A percentile compares a stretch with the other conserved stretches of the same genome.
phyloP scores from a whole-genome alignment of 2,797 vertebrate genomes.

The Microctenopoma lineatum region DNA sequence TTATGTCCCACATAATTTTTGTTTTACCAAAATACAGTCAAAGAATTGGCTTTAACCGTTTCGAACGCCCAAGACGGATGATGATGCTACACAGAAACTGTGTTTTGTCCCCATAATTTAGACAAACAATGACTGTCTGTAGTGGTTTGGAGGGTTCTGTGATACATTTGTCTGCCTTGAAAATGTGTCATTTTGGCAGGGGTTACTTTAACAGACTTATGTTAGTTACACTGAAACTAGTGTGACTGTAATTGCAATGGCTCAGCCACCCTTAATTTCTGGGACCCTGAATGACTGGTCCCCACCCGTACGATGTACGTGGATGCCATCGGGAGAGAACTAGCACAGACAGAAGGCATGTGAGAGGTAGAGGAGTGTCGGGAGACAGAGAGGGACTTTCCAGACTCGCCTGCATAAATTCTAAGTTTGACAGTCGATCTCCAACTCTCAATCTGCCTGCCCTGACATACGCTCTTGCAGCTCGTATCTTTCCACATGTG shows the following conservation, averaged over 20 bases:
- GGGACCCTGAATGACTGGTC: constrained; percentile 11
- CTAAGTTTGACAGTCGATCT: constrained; percentile 72
- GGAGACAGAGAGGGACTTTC: constrained; percentile 78
- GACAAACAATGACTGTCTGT: neutral
- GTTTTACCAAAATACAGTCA: neutral
- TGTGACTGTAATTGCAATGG: constrained; percentile 12
- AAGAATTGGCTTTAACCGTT: neutral
- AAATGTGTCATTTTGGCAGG: neutral
- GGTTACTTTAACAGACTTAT: constrained; percentile 5
- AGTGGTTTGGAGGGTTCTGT: neutral
- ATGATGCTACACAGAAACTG: neutral
- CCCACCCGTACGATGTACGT: constrained; percentile 42
- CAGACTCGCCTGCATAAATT: constrained; percentile 72
- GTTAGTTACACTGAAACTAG: constrained; percentile 2
- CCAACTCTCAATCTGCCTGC: constrained; percentile 62
- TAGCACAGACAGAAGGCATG: constrained; percentile 4
- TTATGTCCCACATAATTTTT: no score
- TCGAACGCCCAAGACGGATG: neutral
- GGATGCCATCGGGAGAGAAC: constrained; percentile 26
- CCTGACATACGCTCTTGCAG: constrained; percentile 55
- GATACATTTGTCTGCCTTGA: constrained; percentile 3
- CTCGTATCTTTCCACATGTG: constrained; percentile 52
- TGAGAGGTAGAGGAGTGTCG: constrained; percentile 27
- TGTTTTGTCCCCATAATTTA: neutral
- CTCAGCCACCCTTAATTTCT: constrained; percentile 11